Conservation (phyloP, 53 echinoderm and acorn worm genomes). For the Echinometra lucunter region DNA sequence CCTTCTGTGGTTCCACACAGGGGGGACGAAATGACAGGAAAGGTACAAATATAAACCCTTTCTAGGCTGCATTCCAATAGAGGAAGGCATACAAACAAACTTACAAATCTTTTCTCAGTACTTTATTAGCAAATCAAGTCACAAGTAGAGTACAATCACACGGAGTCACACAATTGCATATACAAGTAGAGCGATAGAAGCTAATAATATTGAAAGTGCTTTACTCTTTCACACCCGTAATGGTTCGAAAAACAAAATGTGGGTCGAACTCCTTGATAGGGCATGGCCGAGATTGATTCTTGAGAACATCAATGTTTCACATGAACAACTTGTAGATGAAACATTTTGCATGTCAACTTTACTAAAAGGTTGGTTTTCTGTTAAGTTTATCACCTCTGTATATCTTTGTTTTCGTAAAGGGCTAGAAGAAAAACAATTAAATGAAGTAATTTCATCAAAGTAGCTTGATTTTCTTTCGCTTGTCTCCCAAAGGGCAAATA, state of each 20-base stretch:
- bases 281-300: background rate
- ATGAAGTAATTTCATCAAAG: conserved; percentile 18
- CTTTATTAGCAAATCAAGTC: conserved; percentile 59
- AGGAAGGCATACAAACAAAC: background rate
- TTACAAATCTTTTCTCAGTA: conserved; percentile 43
- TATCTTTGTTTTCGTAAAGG: background rate
- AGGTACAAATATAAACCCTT: conserved; percentile 61
- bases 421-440: background rate
- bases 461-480: conserved; percentile 5
- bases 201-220: conserved; percentile 62
- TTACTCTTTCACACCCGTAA: conserved; percentile 42
- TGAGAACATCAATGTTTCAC: background rate
- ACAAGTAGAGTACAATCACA: conserved; percentile 63
- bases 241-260: conserved; percentile 41
- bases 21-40: conserved; percentile 58
- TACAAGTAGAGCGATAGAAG: conserved; percentile 43
- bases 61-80: conserved; percentile 16
- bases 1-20: conserved; percentile 25
- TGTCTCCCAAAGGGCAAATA: background rate
- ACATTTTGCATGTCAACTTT: background rate
- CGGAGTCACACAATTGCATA: conserved; percentile 42
- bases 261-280: background rate
- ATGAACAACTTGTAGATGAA: background rate
- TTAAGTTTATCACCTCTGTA: background rate
- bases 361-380: background rate